phyloP scores from a whole-genome alignment of 2,113 vertebrate species.

The Microcebus lehilahytsara region DNA sequence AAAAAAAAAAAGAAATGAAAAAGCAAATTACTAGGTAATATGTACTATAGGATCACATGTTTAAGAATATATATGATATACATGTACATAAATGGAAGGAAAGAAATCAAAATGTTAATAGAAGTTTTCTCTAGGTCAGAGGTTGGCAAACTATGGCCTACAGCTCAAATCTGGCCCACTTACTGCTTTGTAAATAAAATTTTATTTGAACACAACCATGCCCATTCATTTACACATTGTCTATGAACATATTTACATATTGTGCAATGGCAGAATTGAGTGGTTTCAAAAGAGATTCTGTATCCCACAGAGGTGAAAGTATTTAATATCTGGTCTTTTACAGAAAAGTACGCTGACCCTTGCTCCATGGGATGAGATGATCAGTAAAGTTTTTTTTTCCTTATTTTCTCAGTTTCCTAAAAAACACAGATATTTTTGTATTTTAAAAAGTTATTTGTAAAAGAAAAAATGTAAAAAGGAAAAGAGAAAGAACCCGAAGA shows the following conservation, averaged over 20 bases:
- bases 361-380: background rate
- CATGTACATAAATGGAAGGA: background rate
- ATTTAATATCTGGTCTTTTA: background rate
- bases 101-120: background rate
- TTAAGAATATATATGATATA: background rate
- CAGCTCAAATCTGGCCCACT: background rate
- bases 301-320: background rate
- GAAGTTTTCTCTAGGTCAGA: background rate
- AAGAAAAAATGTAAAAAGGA: background rate
- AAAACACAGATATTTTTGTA: background rate
- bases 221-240: background rate
- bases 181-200: background rate
- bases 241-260: background rate
- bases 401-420: background rate
- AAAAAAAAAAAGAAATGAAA: background rate
- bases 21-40: background rate
- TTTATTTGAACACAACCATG: background rate
- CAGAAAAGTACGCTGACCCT: background rate
- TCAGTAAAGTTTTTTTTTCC: background rate
- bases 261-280: background rate
- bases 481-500: background rate
- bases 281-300: background rate
- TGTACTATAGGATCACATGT: background rate
- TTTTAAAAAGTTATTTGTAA: background rate
- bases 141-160: background rate